A percentile compares a stretch with the other conserved stretches of the same genome.
Evolutionary conservation across 2,797 vertebrate genomes (phyloP).

Genomic region (Leucoraja ocellata): DNA sequence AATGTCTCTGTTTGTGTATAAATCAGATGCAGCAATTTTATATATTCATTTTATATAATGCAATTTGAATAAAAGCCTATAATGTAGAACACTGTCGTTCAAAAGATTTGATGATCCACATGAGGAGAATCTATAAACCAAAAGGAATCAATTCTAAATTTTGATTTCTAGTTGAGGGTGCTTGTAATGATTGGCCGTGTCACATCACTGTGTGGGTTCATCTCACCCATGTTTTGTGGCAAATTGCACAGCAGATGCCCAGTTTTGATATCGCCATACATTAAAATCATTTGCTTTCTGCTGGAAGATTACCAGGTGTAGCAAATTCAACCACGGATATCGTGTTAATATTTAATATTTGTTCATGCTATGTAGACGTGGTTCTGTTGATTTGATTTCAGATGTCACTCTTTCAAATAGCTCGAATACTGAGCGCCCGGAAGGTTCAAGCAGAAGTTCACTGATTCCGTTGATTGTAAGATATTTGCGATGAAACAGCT

Average conservation of each 20-base stretch:
- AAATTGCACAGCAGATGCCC: no score
- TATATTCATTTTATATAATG: background rate
- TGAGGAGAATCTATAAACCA: background rate
- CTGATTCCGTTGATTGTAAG: slow-evolving; percentile 34
- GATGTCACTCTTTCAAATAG: background rate
- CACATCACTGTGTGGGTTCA: no score
- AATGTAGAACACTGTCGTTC: background rate
- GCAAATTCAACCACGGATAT: background rate
- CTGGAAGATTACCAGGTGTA: background rate
- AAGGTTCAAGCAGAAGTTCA: slow-evolving; percentile 22
- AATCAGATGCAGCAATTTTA: background rate
- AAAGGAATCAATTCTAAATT: background rate
- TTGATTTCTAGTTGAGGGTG: background rate
- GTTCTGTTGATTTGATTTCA: background rate
- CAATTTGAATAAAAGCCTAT: background rate
- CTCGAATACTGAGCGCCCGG: background rate
- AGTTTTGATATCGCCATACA: no score
- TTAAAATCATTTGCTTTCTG: background rate
- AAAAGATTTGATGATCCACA: background rate
- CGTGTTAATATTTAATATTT: slow-evolving; percentile 14
- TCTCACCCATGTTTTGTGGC: background rate
- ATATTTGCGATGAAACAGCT: slow-evolving; percentile 35
- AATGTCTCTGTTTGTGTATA: background rate
- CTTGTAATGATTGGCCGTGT: background rate
- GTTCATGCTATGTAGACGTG: background rate